Evolutionary conservation across 2,797 vertebrate species (phyloP).

Genomic region (Siniperca obscura): DNA sequence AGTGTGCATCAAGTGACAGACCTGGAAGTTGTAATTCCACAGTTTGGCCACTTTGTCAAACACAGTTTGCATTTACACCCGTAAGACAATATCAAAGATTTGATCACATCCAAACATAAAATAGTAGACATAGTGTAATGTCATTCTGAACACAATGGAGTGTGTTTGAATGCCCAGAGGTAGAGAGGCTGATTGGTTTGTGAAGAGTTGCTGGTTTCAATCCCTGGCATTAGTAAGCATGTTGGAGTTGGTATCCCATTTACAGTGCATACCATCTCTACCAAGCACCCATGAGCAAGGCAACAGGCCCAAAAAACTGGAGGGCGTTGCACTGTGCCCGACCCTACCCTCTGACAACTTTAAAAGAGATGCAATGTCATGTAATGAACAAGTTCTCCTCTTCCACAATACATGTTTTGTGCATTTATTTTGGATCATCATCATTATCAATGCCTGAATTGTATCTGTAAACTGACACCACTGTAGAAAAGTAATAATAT

Average conservation of each 20-base stretch:
- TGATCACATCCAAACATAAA: background rate
- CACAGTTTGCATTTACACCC: background rate
- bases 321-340: no score
- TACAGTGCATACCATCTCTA: background rate
- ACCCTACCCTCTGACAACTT: background rate
- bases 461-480: background rate
- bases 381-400: background rate
- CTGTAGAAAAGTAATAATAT: background rate
- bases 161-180: background rate
- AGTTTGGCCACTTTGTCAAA: no score
- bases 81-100: background rate
- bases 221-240: background rate
- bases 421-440: background rate
- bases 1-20: no score
- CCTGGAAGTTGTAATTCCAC: no score
- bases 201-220: background rate
- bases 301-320: background rate
- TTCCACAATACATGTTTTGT: background rate
- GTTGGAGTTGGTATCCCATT: no score
- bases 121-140: background rate
- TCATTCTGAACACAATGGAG: background rate
- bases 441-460: background rate
- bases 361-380: background rate
- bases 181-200: background rate
- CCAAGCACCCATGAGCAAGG: background rate